Percentiles rank a stretch among this genome's conserved stretches.
Evolutionary conservation across 2,113 vertebrate species (phyloP).

Genomic region (Pangasianodon hypophthalmus): DNA sequence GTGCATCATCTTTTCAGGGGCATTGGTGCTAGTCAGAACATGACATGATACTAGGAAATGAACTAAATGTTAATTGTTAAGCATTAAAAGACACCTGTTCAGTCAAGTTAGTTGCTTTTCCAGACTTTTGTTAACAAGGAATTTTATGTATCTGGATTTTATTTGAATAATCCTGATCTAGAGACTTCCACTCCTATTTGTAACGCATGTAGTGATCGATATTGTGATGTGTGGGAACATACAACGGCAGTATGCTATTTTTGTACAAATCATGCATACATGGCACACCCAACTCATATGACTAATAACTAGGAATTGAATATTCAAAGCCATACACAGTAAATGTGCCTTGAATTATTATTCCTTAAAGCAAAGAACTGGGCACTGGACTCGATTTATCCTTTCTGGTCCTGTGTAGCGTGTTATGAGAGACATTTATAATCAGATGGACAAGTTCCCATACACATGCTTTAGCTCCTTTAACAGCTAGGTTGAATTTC

Average conservation of each 20-base stretch:
- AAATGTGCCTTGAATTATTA: not conserved
- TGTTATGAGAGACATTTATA: not conserved
- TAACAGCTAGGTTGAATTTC: conserved; percentile 5
- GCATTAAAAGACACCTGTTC: not conserved
- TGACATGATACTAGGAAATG: not conserved
- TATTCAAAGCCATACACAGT: not conserved
- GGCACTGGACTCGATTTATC: not conserved
- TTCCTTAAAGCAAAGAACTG: not conserved
- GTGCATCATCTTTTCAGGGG: not conserved
- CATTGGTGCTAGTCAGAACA: not conserved
- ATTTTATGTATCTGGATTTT: not conserved
- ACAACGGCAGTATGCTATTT: not conserved
- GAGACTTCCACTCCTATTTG: not conserved
- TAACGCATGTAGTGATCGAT: not conserved
- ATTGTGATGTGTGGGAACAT: not conserved
- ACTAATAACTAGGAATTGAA: not conserved
- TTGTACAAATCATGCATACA: not conserved
- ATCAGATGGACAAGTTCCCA: too few relatives aligned
- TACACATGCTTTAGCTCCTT: not conserved
- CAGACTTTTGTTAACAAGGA: not conserved
- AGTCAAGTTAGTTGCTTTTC: not conserved
- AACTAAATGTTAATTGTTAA: not conserved
- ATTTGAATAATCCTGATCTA: not conserved
- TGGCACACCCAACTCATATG: not conserved
- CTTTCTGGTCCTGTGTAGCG: not conserved